Base-by-base conservation (phyloP, 2,113 vertebrate genomes). In the Melanocharis versteri region DNA sequence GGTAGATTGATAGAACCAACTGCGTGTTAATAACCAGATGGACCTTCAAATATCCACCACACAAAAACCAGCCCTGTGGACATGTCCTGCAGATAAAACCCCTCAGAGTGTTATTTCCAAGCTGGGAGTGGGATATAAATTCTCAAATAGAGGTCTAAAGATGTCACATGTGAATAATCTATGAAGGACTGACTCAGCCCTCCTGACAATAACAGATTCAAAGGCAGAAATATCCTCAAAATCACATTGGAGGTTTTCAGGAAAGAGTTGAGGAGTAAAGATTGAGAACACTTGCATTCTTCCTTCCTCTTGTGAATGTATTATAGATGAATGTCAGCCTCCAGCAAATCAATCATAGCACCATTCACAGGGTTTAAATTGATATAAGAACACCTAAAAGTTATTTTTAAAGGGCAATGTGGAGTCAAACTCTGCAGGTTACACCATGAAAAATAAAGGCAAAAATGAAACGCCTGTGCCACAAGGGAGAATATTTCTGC, bases 141-240 rank as follows among this genome's bases (percentile, higher is more conserved):
- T 70, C 92, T 90, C 50, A 70, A 91, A 88, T 2, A 90, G 90
- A 95, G 47, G 82, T 60, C 90, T 92, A 22, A 90, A 93, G 90
- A 86, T 93, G 87, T 96, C 90, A 88, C 35, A 72, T 68, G 79
- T 83, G 94, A 97, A 91, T 93, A 91, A 93, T 96, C 95, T 95
- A 86, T 56, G 82, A 77, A 83, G 79, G 90, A 80, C 79, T 73
- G 76, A 90, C 70, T 85, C 87, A 90, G 62, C 51, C 60, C 22
- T 88, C 68, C 68, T 86, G 87, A 95, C 72, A 94, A 53, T 57
- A 92, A 91, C 58, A 58, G 64, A 93, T 62, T 88, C 75, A 93
- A 86, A 95, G 78, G 68, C 87, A 88, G 66, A 96, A 95, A 64
- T 83, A 91, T 62, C 93, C 82, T 93, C 66, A 92, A 86, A 94